Percentiles rank a stretch among this genome's conserved stretches.
These are phyloP conservation scores for Dasypolia templi DNA, from an alignment of 2,888 invertebrate genomes.

Conservation along the genomic window DNA sequence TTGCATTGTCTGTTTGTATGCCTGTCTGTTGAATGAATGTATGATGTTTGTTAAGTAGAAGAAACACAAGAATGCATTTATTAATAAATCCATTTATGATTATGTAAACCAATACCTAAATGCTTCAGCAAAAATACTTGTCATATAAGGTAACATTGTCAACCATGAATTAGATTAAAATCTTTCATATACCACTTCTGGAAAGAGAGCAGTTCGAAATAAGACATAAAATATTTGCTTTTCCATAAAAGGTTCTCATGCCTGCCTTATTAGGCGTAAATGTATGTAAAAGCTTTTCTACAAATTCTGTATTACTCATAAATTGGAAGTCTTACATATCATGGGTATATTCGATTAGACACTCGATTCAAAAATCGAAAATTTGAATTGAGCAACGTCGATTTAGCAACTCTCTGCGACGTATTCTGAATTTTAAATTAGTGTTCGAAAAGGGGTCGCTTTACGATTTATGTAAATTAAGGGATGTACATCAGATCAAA, in stretches of 20 bases:
- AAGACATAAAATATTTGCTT: background rate
- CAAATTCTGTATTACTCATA: background rate
- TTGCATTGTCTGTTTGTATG: background rate
- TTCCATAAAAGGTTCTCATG: background rate
- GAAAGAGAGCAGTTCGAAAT: background rate
- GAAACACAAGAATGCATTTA: background rate
- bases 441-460: slow-evolving; percentile 3
- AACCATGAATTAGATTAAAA: background rate
- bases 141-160: background rate
- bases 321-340: background rate
- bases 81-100: background rate
- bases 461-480: slow-evolving; percentile 24
- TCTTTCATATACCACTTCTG: background rate
- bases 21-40: background rate
- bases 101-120: background rate
- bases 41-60: background rate
- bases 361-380: background rate
- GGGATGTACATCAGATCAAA: background rate
- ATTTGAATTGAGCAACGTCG: background rate
- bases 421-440: slow-evolving; percentile 28
- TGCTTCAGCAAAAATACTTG: background rate
- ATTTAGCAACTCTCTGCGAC: slow-evolving; percentile 1
- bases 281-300: slow-evolving; percentile 11
- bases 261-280: background rate
- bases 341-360: background rate